Conservation (phyloP, 2,113 vertebrate species). For the Felis chaus region DNA sequence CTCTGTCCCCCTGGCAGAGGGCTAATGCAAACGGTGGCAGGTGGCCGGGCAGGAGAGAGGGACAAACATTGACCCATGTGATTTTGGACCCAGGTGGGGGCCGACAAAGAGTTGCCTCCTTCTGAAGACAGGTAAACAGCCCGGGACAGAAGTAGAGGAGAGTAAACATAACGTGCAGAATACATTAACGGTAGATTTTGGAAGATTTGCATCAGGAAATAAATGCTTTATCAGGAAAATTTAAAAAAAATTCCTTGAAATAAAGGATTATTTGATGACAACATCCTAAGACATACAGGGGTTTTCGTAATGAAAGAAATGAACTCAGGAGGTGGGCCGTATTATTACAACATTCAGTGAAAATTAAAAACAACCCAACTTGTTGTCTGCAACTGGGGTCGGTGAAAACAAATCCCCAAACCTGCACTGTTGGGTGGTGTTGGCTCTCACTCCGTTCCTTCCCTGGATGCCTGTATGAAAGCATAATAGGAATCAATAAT, state of each 20-base stretch:
- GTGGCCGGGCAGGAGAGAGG: fast-evolving
- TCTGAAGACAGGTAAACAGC: background rate
- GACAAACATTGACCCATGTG: fast-evolving
- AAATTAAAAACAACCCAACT: background rate
- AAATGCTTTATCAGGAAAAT: background rate
- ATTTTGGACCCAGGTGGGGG: background rate
- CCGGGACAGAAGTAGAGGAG: background rate
- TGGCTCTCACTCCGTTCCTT: background rate
- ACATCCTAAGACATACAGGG: background rate
- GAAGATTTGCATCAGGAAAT: background rate
- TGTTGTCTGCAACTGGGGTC: background rate
- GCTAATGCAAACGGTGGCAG: fast-evolving
- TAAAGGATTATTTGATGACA: background rate
- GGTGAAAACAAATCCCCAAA: background rate
- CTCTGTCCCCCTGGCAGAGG: fast-evolving
- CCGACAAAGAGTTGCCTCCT: background rate
- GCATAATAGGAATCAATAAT: background rate
- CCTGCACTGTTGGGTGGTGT: fast-evolving
- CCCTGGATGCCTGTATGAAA: background rate
- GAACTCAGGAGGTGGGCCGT: background rate
- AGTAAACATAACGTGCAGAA: no score
- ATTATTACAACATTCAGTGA: background rate
- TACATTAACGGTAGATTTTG: background rate
- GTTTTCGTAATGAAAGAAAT: background rate
- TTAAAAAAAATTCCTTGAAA: background rate